Evolutionary conservation across 2,888 invertebrate genomes (phyloP), one percentile per base, ranked within the genome.

Genomic region (Standfussiana lucernea): DNA sequence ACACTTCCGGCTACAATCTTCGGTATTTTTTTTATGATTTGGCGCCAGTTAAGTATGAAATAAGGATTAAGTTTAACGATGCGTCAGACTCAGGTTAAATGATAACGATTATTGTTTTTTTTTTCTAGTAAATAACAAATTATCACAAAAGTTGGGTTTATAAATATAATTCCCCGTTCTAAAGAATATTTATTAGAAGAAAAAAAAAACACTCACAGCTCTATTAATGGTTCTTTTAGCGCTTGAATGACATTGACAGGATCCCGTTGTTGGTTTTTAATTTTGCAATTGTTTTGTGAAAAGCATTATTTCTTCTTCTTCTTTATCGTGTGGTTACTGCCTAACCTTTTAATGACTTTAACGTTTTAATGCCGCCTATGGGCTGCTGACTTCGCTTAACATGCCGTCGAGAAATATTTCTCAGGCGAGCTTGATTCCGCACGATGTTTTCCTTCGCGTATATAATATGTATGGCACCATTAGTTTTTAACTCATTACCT

Each of bases 1-100:
- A 8, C 13, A 40, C 18, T 78, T 78, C 78, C 72, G 66, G 35
- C 10, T 66, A 4, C 24, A 28, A 59, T 66, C 28, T 72, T 35
- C 10, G 3, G 28, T 61, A 18, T 21, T 45, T 59, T 70, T 74
- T 72, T 79, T 42, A 66, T 61, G 7, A 45, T 45, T 66, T 67
- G 35, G 72, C 79, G 77, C 79, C 77, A 47, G 18, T 45, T 7
- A 24, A 18, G 0, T 35, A 2, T 32, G 13, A 21, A 32, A 7
- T 59, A 13, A 11, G 35, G 18, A 61, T 50, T 68, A 18, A 32
- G 15, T 11, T 28, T 40, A 50, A 24, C 13, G 8, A 62, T 64
- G 42, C 10, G 42, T 40, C 21, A 32, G n/a, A 53, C 1, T 72
- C 13, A 1, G 6, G 28, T 24, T 28, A 24, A 37, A 13, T 5